Percentiles rank a stretch among this genome's conserved stretches.
Evolutionary conservation across 1,140 invertebrate species (phyloP).

Genomic region (Eurosta solidaginis): DNA sequence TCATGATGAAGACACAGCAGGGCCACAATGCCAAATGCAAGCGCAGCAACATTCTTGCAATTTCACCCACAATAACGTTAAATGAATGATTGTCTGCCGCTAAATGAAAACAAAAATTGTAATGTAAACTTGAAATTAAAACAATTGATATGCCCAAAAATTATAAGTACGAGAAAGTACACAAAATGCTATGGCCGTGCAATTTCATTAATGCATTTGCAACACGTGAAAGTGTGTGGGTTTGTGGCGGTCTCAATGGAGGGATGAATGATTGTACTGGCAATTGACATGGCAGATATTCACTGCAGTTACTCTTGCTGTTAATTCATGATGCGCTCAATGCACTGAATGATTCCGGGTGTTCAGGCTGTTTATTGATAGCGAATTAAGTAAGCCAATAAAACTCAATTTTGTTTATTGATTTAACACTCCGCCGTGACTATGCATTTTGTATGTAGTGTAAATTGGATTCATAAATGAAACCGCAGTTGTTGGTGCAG

Average conservation of each 20-base stretch:
- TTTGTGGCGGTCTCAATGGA: background rate
- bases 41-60: background rate
- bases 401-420: constrained; percentile 15
- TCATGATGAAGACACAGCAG: constrained; percentile 1
- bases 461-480: constrained; percentile 6
- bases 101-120: background rate
- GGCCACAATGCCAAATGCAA: background rate
- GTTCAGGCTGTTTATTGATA: background rate
- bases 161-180: background rate
- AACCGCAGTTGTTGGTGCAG: background rate
- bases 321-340: background rate
- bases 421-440: constrained; percentile 10
- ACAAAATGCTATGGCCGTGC: background rate
- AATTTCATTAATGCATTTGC: background rate
- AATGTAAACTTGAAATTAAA: background rate
- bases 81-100: background rate
- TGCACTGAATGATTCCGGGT: background rate
- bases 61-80: background rate
- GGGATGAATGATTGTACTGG: constrained; percentile 5
- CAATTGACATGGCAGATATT: background rate
- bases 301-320: background rate
- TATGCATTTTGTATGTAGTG: too few species aligned
- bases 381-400: background rate
- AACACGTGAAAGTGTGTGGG: background rate
- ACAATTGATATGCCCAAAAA: background rate